phyloP scores from a whole-genome alignment of 2,888 invertebrate species.

The Torymus texanus region DNA sequence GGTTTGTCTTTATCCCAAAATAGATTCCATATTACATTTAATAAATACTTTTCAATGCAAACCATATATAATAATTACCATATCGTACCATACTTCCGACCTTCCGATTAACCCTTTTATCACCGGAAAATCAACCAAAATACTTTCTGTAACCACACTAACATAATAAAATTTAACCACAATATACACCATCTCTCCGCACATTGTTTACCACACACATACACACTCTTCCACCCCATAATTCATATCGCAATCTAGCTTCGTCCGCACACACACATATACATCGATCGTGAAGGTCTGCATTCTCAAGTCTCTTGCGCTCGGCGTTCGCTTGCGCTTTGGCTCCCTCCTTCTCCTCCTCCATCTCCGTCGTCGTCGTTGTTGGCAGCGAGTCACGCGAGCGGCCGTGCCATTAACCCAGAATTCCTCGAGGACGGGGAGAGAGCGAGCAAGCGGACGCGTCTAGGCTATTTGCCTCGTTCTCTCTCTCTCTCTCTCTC shows the following conservation, averaged over 20 bases:
- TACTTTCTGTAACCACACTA: too few species aligned
- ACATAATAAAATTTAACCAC: too few species aligned
- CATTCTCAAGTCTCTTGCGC: constrained; percentile 21
- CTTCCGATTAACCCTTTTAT: too few species aligned
- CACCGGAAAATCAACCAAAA: too few species aligned
- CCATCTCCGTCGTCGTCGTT: not conserved
- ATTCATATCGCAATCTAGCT: constrained; percentile 46
- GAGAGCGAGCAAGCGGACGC: not conserved
- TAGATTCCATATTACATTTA: too few species aligned
- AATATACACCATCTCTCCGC: too few species aligned
- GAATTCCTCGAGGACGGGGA: constrained; percentile 57
- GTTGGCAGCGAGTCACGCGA: constrained; percentile 12
- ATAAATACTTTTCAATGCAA: too few species aligned
- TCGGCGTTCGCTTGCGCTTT: constrained; percentile 6
- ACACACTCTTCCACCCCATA: not conserved
- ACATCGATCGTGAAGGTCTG: constrained; percentile 43
- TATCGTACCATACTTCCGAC: too few species aligned
- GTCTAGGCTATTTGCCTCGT: constrained; percentile 14
- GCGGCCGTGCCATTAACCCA: constrained; percentile 57
- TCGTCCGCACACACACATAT: not conserved
- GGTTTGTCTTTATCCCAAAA: too few species aligned
- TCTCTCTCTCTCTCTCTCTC: constrained; percentile 20
- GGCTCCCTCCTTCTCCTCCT: constrained; percentile 14
- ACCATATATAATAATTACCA: too few species aligned
- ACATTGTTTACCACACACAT: too few species aligned